Base-by-base conservation (phyloP, 1,140 invertebrate species). In the Solenopsis fugax region DNA sequence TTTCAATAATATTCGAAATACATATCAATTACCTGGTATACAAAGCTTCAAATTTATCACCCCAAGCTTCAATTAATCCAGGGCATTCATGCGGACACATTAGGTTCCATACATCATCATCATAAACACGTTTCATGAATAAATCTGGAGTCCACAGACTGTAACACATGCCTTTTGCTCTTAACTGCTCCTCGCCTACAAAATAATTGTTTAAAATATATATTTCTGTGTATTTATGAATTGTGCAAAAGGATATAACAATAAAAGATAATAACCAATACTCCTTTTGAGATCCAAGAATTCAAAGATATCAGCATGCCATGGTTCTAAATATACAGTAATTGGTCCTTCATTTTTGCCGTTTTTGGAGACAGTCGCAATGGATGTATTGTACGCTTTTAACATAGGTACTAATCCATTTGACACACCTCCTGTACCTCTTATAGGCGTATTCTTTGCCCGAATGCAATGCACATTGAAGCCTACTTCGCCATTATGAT, bases 91-190 rank as follows among this genome's bases (percentile, higher is more conserved):
- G 97, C 1, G 99, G 99, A 95, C 99, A 99, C 99, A 99, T 99
- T 12, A 99, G 94, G 58, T 97, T 98, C 99, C 99, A 99, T 71
- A 97, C 96, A 81, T 95, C 97, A 96, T 99, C 97, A 0, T 96
- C 96, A 94, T 99, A 97, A 0, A 99, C 99, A 67, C 99, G 96
- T 94, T 98, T 96, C 99, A 99, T 99, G 93, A 99, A 99, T 60
- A 99, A 95, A 96, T 99, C 99, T 9, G 99, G 98, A 89, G 99
- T 98, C 99, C 99, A 99, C 12, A 99, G 93, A 16, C 98, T 99
- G 94, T 99, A 99, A 94, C 99, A 99, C 37, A 99, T 95, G 95
- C 99, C 99, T 82, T 99, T 96, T 0, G 99, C 99, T 65, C 98
- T 95, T 29, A 97, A 95, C 94, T 99, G 98, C 94, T 99, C 99